Base-by-base conservation (phyloP, 1,140 invertebrate genomes). In the Hestina assimilis region DNA sequence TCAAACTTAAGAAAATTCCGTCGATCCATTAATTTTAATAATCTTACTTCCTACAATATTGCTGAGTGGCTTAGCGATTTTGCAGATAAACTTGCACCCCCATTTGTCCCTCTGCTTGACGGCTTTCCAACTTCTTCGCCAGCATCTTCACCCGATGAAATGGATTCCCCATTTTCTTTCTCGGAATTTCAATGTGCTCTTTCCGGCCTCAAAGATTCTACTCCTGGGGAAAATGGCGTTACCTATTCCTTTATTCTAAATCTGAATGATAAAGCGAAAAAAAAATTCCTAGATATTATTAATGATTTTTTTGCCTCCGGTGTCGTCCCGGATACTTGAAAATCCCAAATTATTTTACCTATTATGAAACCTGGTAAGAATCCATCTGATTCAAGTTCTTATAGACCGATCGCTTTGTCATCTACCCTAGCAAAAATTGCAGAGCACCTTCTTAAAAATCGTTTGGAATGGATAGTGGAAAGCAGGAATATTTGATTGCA, bases 241-340 rank as follows among this genome's bases (percentile, higher is more conserved):
- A 57, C 67, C 3, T 66, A 63, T 38, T 61, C 57, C 14, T 70
- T 70, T 46, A 9, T 68, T 19, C 14, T 14, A n/a, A 58, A 66
- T 4, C 20, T 23, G 9, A 42, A 5, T 20, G 17, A 38, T 1
- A 19, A 28, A 21, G 14, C 31, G 15, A 55, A 57, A 53, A 3
- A n/a, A 7, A 31, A 24, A 38, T 64, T 56, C 21, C 21, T 65
- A 5, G 28, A 46, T 23, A n/a, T 65, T 2, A 42, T 65, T 14
- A 68, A 72, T 8, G 5, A 7, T 7, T 46, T 68, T 26, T 56
- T 53, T 12, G 0, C 14, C 6, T n/a, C 12, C 33, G 59, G 57
- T 0, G 0, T 29, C 5, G 33, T 68, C 15, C 63, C 66, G 11
- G 28, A 47, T 1, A 9, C 15, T 0, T 75, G 72, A 69, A 64